Conservation (phyloP, 37 sponge, comb jelly and placozoan genomes). For the Halichondria panicea region DNA sequence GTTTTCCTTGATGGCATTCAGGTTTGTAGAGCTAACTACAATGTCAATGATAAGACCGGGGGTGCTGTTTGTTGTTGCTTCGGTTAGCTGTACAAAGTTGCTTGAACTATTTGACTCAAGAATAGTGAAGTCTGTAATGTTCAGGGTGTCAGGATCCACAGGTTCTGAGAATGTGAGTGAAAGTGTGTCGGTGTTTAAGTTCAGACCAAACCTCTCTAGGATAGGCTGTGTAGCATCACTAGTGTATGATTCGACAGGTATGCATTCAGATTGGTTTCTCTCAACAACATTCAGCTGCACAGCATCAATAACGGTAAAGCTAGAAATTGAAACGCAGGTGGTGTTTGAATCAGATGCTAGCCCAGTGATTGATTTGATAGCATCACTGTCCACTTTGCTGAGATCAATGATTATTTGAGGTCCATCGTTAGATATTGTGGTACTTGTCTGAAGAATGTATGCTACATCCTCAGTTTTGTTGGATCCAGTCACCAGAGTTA, state of each 20-base stretch:
- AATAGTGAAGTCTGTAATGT: constrained; percentile 43
- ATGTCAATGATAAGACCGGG: constrained; percentile 36
- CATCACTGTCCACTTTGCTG: constrained; percentile 50
- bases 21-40: constrained; percentile 43
- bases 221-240: constrained; percentile 54
- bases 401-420: constrained; percentile 47
- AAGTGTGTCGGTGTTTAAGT: constrained; percentile 56
- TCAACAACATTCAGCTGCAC: not conserved
- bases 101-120: constrained; percentile 37
- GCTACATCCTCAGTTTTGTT: constrained; percentile 3
- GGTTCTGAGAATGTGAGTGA: constrained; percentile 75
- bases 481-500: constrained; percentile 38
- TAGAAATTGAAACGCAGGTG: constrained; percentile 24
- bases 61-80: constrained; percentile 21
- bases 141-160: constrained; percentile 64
- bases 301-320: constrained; percentile 36
- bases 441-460: constrained; percentile 39
- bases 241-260: constrained; percentile 7
- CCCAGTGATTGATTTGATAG: constrained; percentile 56
- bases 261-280: not conserved
- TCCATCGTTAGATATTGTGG: constrained; percentile 11
- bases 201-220: constrained; percentile 53
- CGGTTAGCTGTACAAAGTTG: constrained; percentile 38
- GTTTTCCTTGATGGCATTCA: constrained; percentile 63
- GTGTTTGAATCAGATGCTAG: constrained; percentile 56